Evolutionary conservation across 2,888 invertebrate species (phyloP), one percentile per base, ranked within the genome.

Genomic region (Mellilla xanthometata): DNA sequence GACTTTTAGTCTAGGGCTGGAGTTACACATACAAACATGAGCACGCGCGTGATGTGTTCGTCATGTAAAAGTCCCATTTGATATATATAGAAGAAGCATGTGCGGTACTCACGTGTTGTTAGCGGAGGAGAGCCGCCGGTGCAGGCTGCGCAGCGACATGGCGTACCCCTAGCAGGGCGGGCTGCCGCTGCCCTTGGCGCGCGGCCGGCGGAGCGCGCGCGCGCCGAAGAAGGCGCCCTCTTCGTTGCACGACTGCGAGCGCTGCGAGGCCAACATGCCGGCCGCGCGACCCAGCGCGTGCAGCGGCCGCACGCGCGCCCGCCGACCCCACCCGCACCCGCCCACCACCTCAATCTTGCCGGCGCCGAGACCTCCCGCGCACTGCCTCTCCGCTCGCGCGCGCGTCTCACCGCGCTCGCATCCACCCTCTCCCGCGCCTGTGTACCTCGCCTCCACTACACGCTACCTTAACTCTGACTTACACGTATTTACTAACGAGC

Each of bases 81-180:
- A 15, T 15, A 15, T 15, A n/a, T n/a, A n/a, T 15, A 15, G 2
- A 15, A 15, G 15, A 3, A 38, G 12, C 22, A 27, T 27, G 13
- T 24, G 24, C 12, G n/a, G 15, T 48, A 87, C 92, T 92, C 72
- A 91, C 92, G 91, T 91, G 90, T 91, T 87, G 77, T 82, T 84
- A 71, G 85, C 87, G 86, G 91, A 90, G 80, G 91, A 91, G 70
- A 92, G 90, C 80, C 92, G 91, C 68, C 92, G 91, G 84, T 91
- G 91, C 74, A 91, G 91, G 91, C 89, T 91, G 90, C 90, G 91
- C 91, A 88, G 91, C 92, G 91, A 92, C 91, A 91, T 92, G 92
- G 90, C 90, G 90, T 90, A 88, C 89, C 90, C 90, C 90, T 90
- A 90, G 90, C 90, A 90, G 73, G 90, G 91, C 80, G 91, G 91